Percentiles rank a stretch among this genome's conserved stretches.
Evolutionary conservation across 1,140 invertebrate species (phyloP).

Genomic region (Ladona fulva): DNA sequence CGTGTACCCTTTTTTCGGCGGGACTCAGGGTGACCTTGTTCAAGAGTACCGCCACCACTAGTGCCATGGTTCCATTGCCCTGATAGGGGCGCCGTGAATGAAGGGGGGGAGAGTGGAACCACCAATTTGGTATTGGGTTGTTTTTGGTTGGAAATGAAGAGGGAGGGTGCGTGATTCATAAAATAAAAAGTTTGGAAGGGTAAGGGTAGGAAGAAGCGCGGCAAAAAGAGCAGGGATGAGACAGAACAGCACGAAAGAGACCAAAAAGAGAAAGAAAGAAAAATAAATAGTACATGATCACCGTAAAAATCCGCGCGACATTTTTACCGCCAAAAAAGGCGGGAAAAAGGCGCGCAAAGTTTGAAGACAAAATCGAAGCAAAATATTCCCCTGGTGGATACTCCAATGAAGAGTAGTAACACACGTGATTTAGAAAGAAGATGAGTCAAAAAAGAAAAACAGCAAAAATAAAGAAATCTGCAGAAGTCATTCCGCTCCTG

Average conservation of each 20-base stretch:
- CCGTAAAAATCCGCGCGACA: too few species aligned
- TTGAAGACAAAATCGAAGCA: too few species aligned
- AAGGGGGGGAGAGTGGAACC: neutral
- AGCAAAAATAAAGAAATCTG: too few species aligned
- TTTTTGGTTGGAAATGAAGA: neutral
- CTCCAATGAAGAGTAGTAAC: too few species aligned
- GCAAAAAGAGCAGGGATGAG: neutral
- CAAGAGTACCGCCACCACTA: slow-evolving; percentile 53
- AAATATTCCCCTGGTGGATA: too few species aligned
- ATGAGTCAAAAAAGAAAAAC: too few species aligned
- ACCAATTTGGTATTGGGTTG: neutral
- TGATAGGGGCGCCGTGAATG: slow-evolving; percentile 25
- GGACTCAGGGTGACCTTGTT: slow-evolving; percentile 50
- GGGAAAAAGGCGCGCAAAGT: too few species aligned
- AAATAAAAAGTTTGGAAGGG: neutral
- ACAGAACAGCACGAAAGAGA: neutral
- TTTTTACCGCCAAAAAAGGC: too few species aligned
- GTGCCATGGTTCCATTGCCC: slow-evolving; percentile 54
- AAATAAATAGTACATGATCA: too few species aligned
- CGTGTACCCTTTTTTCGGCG: slow-evolving; percentile 56
- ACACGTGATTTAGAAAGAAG: too few species aligned
- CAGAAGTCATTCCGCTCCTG: too few species aligned
- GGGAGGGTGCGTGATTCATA: neutral
- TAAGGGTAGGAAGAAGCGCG: neutral
- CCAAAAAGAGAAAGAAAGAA: neutral